A percentile compares a stretch with the other conserved stretches of the same genome.
Evolutionary conservation across 2,113 vertebrate genomes (phyloP).

Genomic region (Ifrita kowaldi): DNA sequence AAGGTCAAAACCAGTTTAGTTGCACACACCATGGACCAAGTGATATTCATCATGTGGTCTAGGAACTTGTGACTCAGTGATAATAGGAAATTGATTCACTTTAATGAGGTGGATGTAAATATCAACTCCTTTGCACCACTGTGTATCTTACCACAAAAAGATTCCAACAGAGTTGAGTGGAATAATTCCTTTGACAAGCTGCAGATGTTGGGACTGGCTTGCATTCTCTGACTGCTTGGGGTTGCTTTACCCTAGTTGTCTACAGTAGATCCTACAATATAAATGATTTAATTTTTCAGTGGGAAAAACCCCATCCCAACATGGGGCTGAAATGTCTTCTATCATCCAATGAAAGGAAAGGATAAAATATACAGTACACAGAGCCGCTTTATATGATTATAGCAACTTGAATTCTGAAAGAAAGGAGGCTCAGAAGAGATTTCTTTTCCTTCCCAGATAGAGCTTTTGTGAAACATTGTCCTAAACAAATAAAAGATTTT

Average conservation of each 20-base stretch:
- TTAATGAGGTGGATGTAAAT: constrained; percentile 66
- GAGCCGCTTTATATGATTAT: constrained; percentile 44
- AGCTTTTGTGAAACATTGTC: constrained; percentile 67
- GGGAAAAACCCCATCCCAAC: constrained; percentile 1
- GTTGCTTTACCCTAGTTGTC: constrained; percentile 31
- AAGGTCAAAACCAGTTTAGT: constrained; percentile 42
- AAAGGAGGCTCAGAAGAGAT: constrained; percentile 58
- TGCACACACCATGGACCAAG: constrained; percentile 1
- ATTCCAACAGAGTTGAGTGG: constrained; percentile 24
- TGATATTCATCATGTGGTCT: constrained; percentile 18
- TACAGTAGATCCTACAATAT: constrained; percentile 56
- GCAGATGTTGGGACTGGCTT: constrained; percentile 42
- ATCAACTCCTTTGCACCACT: constrained; percentile 43
- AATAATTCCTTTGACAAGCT: constrained; percentile 54
- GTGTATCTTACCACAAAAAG: not conserved
- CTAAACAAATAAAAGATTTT: constrained; percentile 71
- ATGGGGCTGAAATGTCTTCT: constrained; percentile 55
- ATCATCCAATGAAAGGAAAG: constrained; percentile 45
- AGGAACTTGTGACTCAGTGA: constrained; percentile 19
- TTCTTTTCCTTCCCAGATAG: constrained; percentile 58
- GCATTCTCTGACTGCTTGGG: constrained; percentile 32
- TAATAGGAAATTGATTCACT: constrained; percentile 52
- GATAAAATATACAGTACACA: constrained; percentile 58
- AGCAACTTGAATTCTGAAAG: constrained; percentile 49
- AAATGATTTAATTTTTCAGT: constrained; percentile 57